These are phyloP conservation scores for Patiria pectinifera DNA, from an alignment of 53 echinoderm and acorn worm genomes.

Conservation along the genomic window DNA sequence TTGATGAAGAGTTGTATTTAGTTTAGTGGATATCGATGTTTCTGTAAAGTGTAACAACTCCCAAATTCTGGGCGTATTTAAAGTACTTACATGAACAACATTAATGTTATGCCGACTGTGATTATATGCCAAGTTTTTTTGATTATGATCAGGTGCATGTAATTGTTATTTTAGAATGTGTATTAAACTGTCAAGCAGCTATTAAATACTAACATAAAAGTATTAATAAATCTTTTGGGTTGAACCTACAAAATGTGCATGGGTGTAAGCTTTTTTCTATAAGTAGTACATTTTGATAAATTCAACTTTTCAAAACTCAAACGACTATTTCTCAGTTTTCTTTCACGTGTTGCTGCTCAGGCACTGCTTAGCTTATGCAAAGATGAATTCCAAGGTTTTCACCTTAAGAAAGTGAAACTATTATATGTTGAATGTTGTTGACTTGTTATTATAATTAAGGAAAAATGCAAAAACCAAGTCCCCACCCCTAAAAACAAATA, in stretches of 20 bases:
- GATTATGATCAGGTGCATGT: slow-evolving; percentile 21
- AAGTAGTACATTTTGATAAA: not conserved
- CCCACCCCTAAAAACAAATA: no score
- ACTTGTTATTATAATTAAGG: no score
- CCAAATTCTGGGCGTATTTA: not conserved
- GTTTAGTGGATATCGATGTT: not conserved
- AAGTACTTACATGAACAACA: not conserved
- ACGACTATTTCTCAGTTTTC: not conserved
- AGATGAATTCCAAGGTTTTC: not conserved
- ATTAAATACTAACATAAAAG: not conserved
- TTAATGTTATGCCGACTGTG: not conserved
- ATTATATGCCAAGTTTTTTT: not conserved
- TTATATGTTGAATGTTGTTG: no score
- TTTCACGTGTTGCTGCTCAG: not conserved
- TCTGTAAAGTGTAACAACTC: not conserved
- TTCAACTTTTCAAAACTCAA: not conserved
- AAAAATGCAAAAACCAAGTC: no score
- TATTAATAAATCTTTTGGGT: not conserved
- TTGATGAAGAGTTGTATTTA: not conserved
- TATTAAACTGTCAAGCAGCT: slow-evolving; percentile 42
- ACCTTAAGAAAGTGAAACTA: no score
- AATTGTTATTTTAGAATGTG: slow-evolving; percentile 54
- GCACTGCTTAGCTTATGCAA: not conserved
- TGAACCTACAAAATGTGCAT: not conserved
- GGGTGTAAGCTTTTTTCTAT: not conserved